Percentiles rank a stretch among this genome's conserved stretches.
Conservation (phyloP, 1,140 invertebrate species). For the Ostrea denselamellosa region DNA sequence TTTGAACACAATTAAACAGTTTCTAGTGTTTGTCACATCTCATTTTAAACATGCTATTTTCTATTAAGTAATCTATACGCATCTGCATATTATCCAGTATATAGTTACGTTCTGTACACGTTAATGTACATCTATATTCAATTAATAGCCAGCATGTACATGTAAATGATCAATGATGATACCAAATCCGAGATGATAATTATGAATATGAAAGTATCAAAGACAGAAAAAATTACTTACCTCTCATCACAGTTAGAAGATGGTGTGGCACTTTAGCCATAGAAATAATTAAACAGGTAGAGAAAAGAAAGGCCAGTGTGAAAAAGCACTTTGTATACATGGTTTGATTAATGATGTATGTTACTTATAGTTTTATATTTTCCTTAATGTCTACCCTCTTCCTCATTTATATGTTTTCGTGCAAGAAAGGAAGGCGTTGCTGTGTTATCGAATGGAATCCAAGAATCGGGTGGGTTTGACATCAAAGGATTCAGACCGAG, state of each 20-base stretch:
- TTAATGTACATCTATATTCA: neutral
- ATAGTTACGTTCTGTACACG: neutral
- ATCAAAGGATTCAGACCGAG: neutral
- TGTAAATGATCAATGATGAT: neutral
- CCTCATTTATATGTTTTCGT: constrained; percentile 8
- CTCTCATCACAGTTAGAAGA: neutral
- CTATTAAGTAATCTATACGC: no score
- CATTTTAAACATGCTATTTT: no score
- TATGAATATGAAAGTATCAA: neutral
- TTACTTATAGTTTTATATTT: neutral
- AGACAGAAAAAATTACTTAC: neutral
- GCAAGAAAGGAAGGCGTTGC: constrained; percentile 2
- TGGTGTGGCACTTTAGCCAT: neutral
- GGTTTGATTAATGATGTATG: neutral
- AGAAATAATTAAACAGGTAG: neutral
- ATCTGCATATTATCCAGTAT: neutral
- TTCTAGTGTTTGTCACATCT: no score
- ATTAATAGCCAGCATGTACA: neutral
- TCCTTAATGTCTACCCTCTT: neutral
- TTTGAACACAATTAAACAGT: no score
- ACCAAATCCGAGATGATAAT: neutral
- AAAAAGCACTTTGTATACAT: neutral
- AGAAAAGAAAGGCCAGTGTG: neutral
- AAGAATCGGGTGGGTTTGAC: constrained; percentile 8
- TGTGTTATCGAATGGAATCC: constrained; percentile 7